Conservation (phyloP, 2,888 invertebrate species). For the Chalcosyrphus nemorum region DNA sequence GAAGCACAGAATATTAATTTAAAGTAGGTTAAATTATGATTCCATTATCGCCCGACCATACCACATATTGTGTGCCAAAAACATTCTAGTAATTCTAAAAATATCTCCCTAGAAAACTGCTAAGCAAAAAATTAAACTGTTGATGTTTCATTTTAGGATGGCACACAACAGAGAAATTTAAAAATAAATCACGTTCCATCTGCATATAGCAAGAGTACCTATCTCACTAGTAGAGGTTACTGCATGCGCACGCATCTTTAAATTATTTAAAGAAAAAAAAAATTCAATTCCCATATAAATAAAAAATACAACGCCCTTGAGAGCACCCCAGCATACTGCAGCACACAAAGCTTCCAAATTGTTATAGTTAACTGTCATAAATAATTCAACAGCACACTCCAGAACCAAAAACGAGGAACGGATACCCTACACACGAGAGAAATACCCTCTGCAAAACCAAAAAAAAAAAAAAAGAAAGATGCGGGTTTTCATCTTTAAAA, state of each 20-base stretch:
- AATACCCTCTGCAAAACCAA: not conserved
- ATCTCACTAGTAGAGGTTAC: slow-evolving; percentile 12
- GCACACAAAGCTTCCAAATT: slow-evolving; percentile 31
- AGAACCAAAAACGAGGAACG: slow-evolving; percentile 6
- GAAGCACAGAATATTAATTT: not conserved
- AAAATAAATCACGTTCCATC: slow-evolving; percentile 67
- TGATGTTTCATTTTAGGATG: slow-evolving; percentile 37
- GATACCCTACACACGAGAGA: not conserved
- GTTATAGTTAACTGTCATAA: slow-evolving; percentile 64
- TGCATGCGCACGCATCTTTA: slow-evolving; percentile 68
- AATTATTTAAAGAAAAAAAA: slow-evolving; percentile 52
- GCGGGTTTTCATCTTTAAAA: slow-evolving; percentile 27
- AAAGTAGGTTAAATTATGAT: slow-evolving; percentile 38
- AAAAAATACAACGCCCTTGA: slow-evolving; percentile 52
- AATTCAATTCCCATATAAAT: slow-evolving; percentile 61
- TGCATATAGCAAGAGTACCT: slow-evolving; percentile 37
- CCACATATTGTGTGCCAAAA: slow-evolving; percentile 40
- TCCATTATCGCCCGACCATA: not conserved
- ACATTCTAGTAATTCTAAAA: slow-evolving; percentile 37
- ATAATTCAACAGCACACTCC: slow-evolving; percentile 63
- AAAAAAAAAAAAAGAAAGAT: slow-evolving; percentile 13
- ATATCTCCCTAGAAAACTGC: slow-evolving; percentile 23
- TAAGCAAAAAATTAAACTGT: slow-evolving; percentile 58
- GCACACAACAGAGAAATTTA: slow-evolving; percentile 49
- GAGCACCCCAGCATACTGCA: slow-evolving; percentile 34